Evolutionary conservation across 2,113 vertebrate species (phyloP).

Genomic region (Corythaeola cristata): DNA sequence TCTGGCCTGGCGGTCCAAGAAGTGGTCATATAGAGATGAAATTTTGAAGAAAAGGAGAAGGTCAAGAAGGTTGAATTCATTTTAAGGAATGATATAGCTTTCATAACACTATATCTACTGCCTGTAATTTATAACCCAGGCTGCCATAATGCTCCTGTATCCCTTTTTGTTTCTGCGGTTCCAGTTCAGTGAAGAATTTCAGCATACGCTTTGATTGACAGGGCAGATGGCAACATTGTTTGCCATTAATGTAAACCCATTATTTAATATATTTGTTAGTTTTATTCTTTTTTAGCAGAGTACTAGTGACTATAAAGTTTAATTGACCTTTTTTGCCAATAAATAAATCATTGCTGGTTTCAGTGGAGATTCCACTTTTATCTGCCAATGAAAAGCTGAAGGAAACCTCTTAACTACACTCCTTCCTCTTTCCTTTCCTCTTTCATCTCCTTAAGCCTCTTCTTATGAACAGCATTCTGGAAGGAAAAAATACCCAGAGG

Average conservation of each 20-base stretch:
- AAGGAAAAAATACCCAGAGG: background rate
- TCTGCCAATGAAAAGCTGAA: slow-evolving; percentile 20
- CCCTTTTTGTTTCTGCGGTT: background rate
- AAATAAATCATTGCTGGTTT: background rate
- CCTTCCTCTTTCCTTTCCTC: background rate
- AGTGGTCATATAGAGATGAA: slow-evolving; percentile 13
- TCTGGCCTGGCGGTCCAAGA: background rate
- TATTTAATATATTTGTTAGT: slow-evolving; percentile 17
- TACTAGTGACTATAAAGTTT: slow-evolving; percentile 31
- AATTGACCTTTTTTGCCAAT: slow-evolving; percentile 17
- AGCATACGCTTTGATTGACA: slow-evolving; percentile 1
- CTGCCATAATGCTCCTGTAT: background rate
- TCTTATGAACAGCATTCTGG: background rate
- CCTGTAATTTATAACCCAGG: slow-evolving; percentile 2
- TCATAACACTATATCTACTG: slow-evolving; percentile 29
- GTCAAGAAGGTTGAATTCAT: slow-evolving; percentile 47
- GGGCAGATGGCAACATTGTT: slow-evolving; percentile 2
- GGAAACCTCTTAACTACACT: background rate
- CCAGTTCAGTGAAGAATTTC: slow-evolving; percentile 46
- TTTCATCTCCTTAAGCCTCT: background rate
- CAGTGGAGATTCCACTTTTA: slow-evolving; percentile 4
- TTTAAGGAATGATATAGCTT: slow-evolving; percentile 36
- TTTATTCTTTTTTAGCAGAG: slow-evolving; percentile 33
- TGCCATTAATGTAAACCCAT: background rate
- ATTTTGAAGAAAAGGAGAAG: slow-evolving; percentile 34